Base-by-base conservation (phyloP, 2,888 invertebrate genomes). In the Salticus scenicus region DNA sequence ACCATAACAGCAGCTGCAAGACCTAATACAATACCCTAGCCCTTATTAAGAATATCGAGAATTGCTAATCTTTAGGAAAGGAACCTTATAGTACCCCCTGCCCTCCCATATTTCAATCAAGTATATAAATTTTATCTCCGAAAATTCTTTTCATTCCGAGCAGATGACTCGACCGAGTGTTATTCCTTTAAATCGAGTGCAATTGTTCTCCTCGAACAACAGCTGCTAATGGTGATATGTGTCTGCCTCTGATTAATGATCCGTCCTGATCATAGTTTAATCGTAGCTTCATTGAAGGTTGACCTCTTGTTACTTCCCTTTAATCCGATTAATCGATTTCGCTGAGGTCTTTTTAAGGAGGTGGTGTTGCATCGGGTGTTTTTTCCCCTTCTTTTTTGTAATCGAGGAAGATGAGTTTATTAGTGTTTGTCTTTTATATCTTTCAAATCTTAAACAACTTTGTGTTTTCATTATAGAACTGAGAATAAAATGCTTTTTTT, bases 261-360 rank as follows among this genome's bases (percentile, higher is more conserved):
- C 57, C 69, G 27, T 33, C 79, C 41, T 64, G 75, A 82, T 82
- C 75, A 63, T 47, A 66, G 67, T 80, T 73, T 72, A 66, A 80
- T 80, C 64, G 78, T 41, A 69, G 75, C 31, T 42, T 70, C 76
- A 71, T 66, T 72, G 57, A 57, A 20, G 57, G 57, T 24, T 57
- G 57, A 57, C 57, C 57, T 24, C 57, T 24, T 57, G 82, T 24
- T 64, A 20, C 14, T 64, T 37, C 57, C 72, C 24, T 41, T 71
- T 76, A 76, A 83, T 76, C 76, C 72, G 76, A 83, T 83, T 83
- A 76, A 76, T 83, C 57, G 71, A 57, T 37, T 33, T 67, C 12
- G 1, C 57, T 2, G 57, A 5, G 57, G 57, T 57, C 57, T 57
- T 57, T 57, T 57, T 57, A 24, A 24, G 57, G 20, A 24, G 57